Base-by-base conservation (phyloP, 1,140 invertebrate genomes). In the Drosophila sechellia region DNA sequence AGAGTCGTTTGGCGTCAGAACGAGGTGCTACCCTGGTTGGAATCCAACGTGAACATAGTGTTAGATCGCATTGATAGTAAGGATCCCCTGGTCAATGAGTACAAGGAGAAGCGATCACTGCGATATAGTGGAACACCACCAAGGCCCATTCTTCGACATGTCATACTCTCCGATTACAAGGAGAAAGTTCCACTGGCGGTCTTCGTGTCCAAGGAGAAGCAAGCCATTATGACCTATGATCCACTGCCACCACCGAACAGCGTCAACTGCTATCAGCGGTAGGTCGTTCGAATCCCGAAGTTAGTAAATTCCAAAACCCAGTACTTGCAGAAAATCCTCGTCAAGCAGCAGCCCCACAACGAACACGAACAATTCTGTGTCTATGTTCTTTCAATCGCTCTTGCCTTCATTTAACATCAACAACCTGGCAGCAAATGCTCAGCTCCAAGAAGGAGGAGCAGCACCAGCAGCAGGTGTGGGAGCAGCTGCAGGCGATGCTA, bases 1-100 rank as follows among this genome's bases (percentile, higher is more conserved):
- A 95, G 94, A 83, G 94, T 96, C 76, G 93, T 97, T 17, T 98
- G 97, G 97, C 97, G 97, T 87, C 95, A 96, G 75, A 92, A 94
- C 35, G 95, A 95, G 59, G 93, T 97, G 46, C 90, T 97, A n/a
- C 92, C 93, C 1, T 98, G 97, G 96, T 90, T 98, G 40, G 96
- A 97, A 81, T 93, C 92, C 31, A 96, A 96, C 92, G 95, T 95
- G 0, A 93, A 95, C 69, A 65, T 78, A 35, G 95, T 95, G 5
- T 77, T 98, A 22, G 93, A 95, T 75, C 92, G 94, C 59, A 94
- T 97, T 11, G 95, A 96, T 56, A 92, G 93, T 46, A 95, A 97
- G 81, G 95, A 96, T 81, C 92, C 93, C 5, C 81, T 94, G 15
- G 92, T 95, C 0, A 93, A 93, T 54, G 94, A 95, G 52, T 96